phyloP scores from a whole-genome alignment of 2,888 invertebrate species.

The Plagodis pulveraria region DNA sequence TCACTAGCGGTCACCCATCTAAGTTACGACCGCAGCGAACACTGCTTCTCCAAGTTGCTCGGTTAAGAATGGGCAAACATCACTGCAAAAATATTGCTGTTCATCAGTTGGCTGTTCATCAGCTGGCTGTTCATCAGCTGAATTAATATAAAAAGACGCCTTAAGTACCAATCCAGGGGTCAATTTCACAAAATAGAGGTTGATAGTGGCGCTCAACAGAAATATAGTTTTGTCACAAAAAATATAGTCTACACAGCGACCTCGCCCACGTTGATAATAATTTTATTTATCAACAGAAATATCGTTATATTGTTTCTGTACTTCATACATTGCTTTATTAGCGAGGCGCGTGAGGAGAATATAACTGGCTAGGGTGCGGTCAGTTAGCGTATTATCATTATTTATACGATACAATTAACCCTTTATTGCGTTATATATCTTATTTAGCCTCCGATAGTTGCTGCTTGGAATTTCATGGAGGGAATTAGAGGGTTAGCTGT shows the following conservation, averaged over 20 bases:
- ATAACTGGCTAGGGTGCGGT: slow-evolving; percentile 45
- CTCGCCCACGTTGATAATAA: slow-evolving; percentile 44
- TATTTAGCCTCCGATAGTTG: slow-evolving; percentile 23
- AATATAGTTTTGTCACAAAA: too few relatives aligned
- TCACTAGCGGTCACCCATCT: too few relatives aligned
- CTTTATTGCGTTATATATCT: slow-evolving; percentile 51
- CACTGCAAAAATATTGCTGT: too few relatives aligned
- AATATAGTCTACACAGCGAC: slow-evolving; percentile 5
- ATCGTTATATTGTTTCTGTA: slow-evolving; percentile 59
- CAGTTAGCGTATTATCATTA: slow-evolving; percentile 51
- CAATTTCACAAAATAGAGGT: too few relatives aligned
- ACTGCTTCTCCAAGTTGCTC: too few relatives aligned
- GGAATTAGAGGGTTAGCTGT: slow-evolving; percentile 16
- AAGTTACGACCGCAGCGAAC: too few relatives aligned
- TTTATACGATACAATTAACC: slow-evolving; percentile 67
- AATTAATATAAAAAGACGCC: too few relatives aligned
- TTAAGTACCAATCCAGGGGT: too few relatives aligned
- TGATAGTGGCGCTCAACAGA: too few relatives aligned
- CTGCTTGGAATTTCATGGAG: slow-evolving; percentile 15
- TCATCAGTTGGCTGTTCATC: too few relatives aligned
- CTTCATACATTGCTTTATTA: slow-evolving; percentile 78
- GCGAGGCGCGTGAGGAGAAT: slow-evolving; percentile 71
- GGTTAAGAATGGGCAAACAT: too few relatives aligned
- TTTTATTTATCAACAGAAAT: slow-evolving; percentile 50
- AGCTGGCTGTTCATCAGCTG: too few relatives aligned